Evolutionary conservation across 2,797 vertebrate species (phyloP).

Genomic region (Tinamus major): DNA sequence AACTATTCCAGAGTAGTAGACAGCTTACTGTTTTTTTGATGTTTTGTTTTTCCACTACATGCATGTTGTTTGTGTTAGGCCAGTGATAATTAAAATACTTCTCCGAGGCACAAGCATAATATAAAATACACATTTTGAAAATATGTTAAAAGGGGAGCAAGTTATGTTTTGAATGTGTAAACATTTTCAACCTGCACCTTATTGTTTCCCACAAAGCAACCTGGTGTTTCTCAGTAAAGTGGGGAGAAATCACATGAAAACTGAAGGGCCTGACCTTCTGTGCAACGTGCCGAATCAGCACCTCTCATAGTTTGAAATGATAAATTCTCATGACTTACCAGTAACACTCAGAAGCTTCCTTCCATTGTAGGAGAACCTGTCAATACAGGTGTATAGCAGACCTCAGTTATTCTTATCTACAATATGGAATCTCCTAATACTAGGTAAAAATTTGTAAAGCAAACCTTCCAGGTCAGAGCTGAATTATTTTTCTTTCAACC

Average conservation of each 20-base stretch:
- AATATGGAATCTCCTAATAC: neutral
- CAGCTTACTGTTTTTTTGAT: conserved; percentile 24
- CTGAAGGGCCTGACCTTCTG: conserved; percentile 48
- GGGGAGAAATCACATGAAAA: conserved; percentile 3
- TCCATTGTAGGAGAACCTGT: neutral
- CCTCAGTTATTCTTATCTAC: neutral
- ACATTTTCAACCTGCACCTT: conserved; percentile 14
- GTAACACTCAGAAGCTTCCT: conserved; percentile 7
- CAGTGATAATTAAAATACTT: conserved; percentile 47
- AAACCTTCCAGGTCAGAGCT: neutral
- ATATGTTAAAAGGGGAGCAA: neutral
- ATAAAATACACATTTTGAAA: conserved; percentile 39
- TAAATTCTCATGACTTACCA: conserved; percentile 6
- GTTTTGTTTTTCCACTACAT: neutral
- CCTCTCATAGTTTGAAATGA: neutral
- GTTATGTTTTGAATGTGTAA: conserved; percentile 20
- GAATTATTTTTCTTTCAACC: neutral
- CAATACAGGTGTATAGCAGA: conserved; percentile 23
- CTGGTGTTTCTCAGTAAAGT: conserved; percentile 13
- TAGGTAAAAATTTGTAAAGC: neutral
- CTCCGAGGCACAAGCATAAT: neutral
- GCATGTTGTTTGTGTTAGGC: conserved; percentile 6
- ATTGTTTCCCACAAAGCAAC: neutral
- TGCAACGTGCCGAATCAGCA: conserved; percentile 20
- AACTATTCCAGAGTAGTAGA: neutral